Base-by-base conservation (phyloP, 2,888 invertebrate genomes). In the Phyto melanocephala region DNA sequence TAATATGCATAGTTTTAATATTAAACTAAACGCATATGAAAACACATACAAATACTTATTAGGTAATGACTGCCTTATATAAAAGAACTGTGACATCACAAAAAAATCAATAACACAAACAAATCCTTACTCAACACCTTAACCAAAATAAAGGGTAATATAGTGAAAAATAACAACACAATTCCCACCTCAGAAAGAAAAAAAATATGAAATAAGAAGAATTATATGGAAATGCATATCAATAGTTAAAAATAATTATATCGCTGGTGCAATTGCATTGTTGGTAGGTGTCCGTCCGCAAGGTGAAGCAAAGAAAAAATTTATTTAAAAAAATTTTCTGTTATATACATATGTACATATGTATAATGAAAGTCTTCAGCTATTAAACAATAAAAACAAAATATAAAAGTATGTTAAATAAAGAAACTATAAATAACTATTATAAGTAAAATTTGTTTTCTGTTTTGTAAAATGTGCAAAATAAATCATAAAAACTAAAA, bases 231-330 rank as follows among this genome's bases (percentile, higher is more conserved):
- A 78, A 56, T 8, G 33, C 40, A 52, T 71, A 65, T 65, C 24
- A 70, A 65, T 60, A 50, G 22, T 71, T 67, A 52, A 47, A 13
- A 54, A 71, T 60, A 60, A 37, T 42, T 63, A 70, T 65, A 54
- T 75, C 52, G 45, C 42, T 56, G 33, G 15, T 7, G 37, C 75
- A 79, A 79, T 82, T 79, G 71, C 75, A 54, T 82, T 47, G 13
- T 22, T 28, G 28, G 60, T 67, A 54, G 45, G n/a, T 47, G 60
- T 75, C 20, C 20, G 71, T 63, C 40, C 40, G 67, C 68, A 52
- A 56, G 68, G 65, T 82, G 82, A 63, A 71, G 40, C 40, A 40
- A 56, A 74, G 33, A 17, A 72, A 47, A 37, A 56, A 67, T 65
- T 28, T 5, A 28, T 15, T 24, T 42, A 5, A 28, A 28, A 17